Conservation (phyloP, 2,113 vertebrate species). For the Xiphorhynchus elegans region DNA sequence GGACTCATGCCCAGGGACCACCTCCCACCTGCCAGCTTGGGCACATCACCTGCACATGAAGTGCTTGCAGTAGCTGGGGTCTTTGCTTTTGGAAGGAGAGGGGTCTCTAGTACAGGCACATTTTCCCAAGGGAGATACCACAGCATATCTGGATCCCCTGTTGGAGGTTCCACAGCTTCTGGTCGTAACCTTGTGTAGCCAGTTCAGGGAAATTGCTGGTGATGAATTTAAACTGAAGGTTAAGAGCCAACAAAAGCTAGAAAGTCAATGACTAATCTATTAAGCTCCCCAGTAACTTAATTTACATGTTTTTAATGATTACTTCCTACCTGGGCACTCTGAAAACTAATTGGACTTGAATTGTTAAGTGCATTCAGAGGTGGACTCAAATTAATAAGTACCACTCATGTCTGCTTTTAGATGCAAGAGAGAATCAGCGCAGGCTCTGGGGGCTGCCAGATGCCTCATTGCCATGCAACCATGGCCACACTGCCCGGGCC, state of each 20-base stretch:
- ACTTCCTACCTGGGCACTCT: slow-evolving; percentile 62
- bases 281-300: slow-evolving; percentile 73
- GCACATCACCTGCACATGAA: accelerated
- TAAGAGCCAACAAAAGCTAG: slow-evolving; percentile 65
- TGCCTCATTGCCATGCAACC: not conserved
- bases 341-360: slow-evolving; percentile 60
- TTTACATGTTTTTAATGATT: slow-evolving; percentile 79
- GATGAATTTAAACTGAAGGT: slow-evolving; percentile 74
- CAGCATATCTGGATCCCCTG: accelerated
- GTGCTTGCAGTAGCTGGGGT: accelerated
- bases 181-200: not conserved
- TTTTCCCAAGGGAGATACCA: not conserved
- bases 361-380: slow-evolving; percentile 12
- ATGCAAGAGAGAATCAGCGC: slow-evolving; percentile 19
- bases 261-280: slow-evolving; percentile 75
- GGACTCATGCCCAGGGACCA: accelerated
- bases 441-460: slow-evolving; percentile 9
- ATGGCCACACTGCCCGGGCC: not conserved
- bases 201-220: slow-evolving; percentile 38
- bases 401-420: slow-evolving; percentile 25
- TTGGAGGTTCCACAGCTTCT: accelerated
- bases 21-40: accelerated
- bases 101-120: not conserved
- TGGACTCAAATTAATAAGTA: slow-evolving; percentile 7
- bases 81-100: not conserved